Base-by-base conservation (phyloP, 1,140 invertebrate species). In the Fopius arisanus region DNA sequence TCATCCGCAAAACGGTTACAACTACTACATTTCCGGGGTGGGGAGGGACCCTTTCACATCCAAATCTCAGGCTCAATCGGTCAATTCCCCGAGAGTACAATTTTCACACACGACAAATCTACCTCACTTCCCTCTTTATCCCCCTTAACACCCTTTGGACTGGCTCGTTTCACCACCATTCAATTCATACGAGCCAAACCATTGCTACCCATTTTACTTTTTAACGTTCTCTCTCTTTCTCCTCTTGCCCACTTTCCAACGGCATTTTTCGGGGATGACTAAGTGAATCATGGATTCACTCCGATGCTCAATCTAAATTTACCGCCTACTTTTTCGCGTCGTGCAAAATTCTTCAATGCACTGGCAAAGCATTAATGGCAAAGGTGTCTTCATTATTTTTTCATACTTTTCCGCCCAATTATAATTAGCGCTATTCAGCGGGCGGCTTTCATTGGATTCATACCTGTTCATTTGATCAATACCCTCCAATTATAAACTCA, bases 1-100 rank as follows among this genome's bases (percentile, higher is more conserved):
- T 62, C 14, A 3, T 9, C 16, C 29, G 29, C 62, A 31, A 65
- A 65, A 33, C 29, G 62, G 62, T 31, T 65, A 6, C n/a, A n/a
- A n/a, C n/a, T 28, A 65, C 62, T 33, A 65, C n/a, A 29, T 31
- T 65, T 65, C 62, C 29, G 28, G 62, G n/a, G n/a, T n/a, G n/a
- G n/a, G n/a, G n/a, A n/a, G n/a, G 14, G 43, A 33, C 29, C 28
- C 62, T 65, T 65, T 65, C 29, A 65, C 62, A 28, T 31, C 26
- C 9, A 65, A 65, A 65, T 31, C 26, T 65, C 29, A n/a, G 16
- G 14, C 29, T 65, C 62, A 31, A 65, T 65, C 29, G 62, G 54
- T 26, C 54, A 59, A 59, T 59, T 59, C 21, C 54, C 19, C 19
- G 43, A 14, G 43, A 19, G 43, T 51, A 51, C 43, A 51, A 51